Percentiles rank a stretch among this genome's conserved stretches.
Conservation (phyloP, 2,888 invertebrate genomes). For the Troilus luridus region DNA sequence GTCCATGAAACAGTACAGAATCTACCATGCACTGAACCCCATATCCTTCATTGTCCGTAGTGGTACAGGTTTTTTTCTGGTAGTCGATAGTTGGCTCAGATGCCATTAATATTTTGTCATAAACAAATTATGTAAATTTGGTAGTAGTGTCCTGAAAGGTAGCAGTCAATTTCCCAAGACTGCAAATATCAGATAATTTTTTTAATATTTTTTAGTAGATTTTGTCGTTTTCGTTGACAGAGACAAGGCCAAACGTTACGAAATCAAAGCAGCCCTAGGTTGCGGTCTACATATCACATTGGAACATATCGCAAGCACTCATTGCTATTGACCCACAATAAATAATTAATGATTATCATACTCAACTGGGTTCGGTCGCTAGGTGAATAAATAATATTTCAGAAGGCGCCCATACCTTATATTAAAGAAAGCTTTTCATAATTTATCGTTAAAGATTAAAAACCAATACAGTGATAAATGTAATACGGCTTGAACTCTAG, state of each 20-base stretch:
- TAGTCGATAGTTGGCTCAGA: no score
- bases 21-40: no score
- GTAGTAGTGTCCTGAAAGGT: no score
- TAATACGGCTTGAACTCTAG: no score
- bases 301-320: slow-evolving; percentile 14
- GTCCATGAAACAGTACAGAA: no score
- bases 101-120: no score
- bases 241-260: slow-evolving; percentile 22
- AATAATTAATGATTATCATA: neutral
- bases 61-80: no score
- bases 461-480: no score
- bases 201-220: neutral
- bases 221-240: neutral
- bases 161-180: no score
- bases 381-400: neutral
- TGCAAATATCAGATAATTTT: neutral
- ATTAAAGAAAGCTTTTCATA: neutral
- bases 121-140: no score
- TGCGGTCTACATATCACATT: neutral
- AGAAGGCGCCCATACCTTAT: neutral
- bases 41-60: no score
- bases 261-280: neutral
- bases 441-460: no score
- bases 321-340: neutral
- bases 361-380: neutral